These are phyloP conservation scores for Epinotia brunnichana DNA, from an alignment of 2,888 invertebrate species.

Conservation along the genomic window DNA sequence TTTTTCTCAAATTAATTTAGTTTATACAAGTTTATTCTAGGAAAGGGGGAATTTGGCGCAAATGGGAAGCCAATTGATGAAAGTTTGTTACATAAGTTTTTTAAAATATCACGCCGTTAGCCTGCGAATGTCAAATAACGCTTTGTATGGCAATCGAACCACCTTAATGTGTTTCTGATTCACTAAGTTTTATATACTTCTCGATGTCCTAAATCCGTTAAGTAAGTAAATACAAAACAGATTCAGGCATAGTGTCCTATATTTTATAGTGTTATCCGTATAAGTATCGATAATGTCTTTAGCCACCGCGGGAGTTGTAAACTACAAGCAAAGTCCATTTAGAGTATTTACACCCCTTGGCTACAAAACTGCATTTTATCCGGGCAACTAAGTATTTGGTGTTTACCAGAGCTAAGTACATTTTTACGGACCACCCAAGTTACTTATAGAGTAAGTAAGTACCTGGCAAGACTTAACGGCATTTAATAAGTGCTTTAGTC, in stretches of 20 bases:
- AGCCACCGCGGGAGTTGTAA: slow-evolving; percentile 46
- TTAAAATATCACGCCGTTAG: no score
- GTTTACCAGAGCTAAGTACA: slow-evolving; percentile 22
- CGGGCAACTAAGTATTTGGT: slow-evolving; percentile 46
- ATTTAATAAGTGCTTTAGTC: not conserved
- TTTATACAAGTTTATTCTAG: no score
- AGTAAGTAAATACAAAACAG: not conserved
- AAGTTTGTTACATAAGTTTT: no score
- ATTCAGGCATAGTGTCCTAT: slow-evolving; percentile 5
- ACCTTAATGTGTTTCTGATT: no score
- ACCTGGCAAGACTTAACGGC: not conserved
- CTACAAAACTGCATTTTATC: slow-evolving; percentile 49
- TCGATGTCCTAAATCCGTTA: not conserved
- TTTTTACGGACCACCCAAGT: slow-evolving; percentile 47
- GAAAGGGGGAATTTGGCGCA: no score
- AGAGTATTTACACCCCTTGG: slow-evolving; percentile 51
- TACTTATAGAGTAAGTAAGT: not conserved
- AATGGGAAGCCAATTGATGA: no score
- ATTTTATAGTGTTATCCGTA: slow-evolving; percentile 25
- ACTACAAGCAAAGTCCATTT: slow-evolving; percentile 55
- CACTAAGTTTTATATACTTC: not conserved
- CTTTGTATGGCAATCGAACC: no score
- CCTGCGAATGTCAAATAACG: no score
- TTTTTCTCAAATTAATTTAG: no score
- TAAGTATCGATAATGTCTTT: slow-evolving; percentile 29